Base-by-base conservation (phyloP, 30 jellyfish, hydroid and myxozoan species). In the Chrysaora quinquecirrha region DNA sequence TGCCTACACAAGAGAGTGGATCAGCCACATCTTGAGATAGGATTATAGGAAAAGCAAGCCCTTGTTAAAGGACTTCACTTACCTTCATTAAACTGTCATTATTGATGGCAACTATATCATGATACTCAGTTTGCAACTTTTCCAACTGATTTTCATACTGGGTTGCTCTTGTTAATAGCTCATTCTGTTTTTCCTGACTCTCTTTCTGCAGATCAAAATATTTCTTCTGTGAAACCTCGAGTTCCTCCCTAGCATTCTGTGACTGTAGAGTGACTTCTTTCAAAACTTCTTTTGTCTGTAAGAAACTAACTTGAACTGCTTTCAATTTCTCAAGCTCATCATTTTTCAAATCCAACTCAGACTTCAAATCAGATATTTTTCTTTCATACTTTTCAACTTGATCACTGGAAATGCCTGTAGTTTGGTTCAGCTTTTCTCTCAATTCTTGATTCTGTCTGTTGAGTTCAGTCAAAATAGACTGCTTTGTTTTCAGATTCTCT, bases 251-350 rank as follows among this genome's bases (percentile, higher is more conserved):
- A 16, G 87, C 83, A 29, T 72, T 67, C 70, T 65, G 76, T 30
- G 91, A 73, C 64, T 86, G 86, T 89, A 75, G 50, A 0, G 96
- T 47, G 20, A 82, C 77, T 71, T 90, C 97, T 50, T 90, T 90
- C 83, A 90, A 38, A 20, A 83, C 82, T 35, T 90, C 96, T 66
- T 90, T 90, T 60, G 93, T 79, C 60, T 90, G 97, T 38, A 76
- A 27, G 21, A 83, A 90, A 64, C 90, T 90, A 22, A 56, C 86
- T 62, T 90, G 96, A 14, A 90, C 50, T 48, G 94, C 91, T 21
- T 49, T 76, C 71, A 92, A 48, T 23, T 89, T 67, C 27, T 91
- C 95, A 46, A 91, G 82, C 74, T 91, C 96, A 23, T 71, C 89
- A 75, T 84, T 92, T 58, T 91, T 91, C 25, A 72, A 72, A 4